These are phyloP conservation scores for Aphyosemion australe DNA, from an alignment of 2,113 vertebrate genomes.

Conservation along the genomic window DNA sequence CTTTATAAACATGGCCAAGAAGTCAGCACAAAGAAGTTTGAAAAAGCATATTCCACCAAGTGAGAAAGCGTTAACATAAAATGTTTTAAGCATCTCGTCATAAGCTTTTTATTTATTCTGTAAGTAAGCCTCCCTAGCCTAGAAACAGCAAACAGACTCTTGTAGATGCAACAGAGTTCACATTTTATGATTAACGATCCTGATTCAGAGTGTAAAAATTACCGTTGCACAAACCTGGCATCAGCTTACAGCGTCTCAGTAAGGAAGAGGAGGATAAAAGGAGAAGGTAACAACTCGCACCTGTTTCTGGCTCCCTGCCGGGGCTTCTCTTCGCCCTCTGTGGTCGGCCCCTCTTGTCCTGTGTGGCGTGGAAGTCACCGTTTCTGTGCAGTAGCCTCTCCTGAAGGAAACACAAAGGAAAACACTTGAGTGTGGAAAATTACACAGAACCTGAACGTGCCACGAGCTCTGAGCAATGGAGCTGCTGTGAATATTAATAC, in stretches of 20 bases:
- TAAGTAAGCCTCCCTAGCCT: slow-evolving; percentile 17
- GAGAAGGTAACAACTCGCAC: slow-evolving; percentile 33
- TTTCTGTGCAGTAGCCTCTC: slow-evolving; percentile 57
- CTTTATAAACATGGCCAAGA: slow-evolving; percentile 61
- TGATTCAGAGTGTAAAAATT: slow-evolving; percentile 6
- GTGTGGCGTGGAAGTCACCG: slow-evolving; percentile 49
- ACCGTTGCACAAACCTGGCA: background rate
- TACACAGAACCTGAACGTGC: slow-evolving; percentile 6
- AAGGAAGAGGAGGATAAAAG: slow-evolving; percentile 1
- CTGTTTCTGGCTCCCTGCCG: slow-evolving; percentile 66
- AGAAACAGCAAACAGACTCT: slow-evolving; percentile 31
- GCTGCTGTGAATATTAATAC: slow-evolving; percentile 8
- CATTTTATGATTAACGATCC: background rate
- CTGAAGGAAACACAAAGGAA: slow-evolving; percentile 44
- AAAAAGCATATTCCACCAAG: slow-evolving; percentile 38
- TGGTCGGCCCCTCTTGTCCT: slow-evolving; percentile 66
- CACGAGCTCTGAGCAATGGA: background rate
- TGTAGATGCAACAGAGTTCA: slow-evolving; percentile 36
- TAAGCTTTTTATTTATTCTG: slow-evolving; percentile 43
- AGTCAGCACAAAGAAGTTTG: slow-evolving; percentile 53
- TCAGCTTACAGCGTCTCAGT: background rate
- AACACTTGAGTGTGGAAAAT: slow-evolving; percentile 8
- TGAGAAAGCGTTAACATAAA: slow-evolving; percentile 50
- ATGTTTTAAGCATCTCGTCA: slow-evolving; percentile 42
- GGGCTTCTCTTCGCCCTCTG: slow-evolving; percentile 75